Base-by-base conservation (phyloP, 2,797 vertebrate species). In the Galago senegalensis region DNA sequence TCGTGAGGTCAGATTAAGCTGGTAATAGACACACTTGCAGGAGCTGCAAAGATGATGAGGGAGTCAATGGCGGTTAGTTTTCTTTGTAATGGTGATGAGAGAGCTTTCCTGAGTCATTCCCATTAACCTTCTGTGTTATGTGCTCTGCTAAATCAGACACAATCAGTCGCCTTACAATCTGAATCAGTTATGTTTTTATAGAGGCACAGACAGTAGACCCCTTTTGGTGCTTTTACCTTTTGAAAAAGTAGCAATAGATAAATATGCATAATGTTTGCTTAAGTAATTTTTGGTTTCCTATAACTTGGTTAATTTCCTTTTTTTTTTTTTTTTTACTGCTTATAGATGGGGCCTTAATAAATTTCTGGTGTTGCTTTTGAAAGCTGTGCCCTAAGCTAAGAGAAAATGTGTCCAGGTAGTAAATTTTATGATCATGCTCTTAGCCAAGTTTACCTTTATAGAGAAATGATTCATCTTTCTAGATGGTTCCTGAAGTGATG, bases 261-360 rank as follows among this genome's bases (percentile, higher is more conserved):
- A 87, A 92, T 79, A 69, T 94, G 73, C 56, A 49, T 70, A 87
- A 60, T 70, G 34, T 80, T 88, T 40, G 56, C 25, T 84, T 94
- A 79, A 95, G 31, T 63, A 37, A 29, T 77, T 93, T 75, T 80
- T 86, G 53, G 67, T 73, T 86, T 70, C 69, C 73, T 84, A 72
- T 77, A 77, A 75, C 82, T 89, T 84, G 63, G 25, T 86, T 83
- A 93, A 93, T 70, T 86, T 67, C 56, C n/a, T n/a, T n/a, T n/a
- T n/a, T n/a, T n/a, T n/a, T n/a, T n/a, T n/a, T n/a, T n/a, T n/a
- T n/a, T n/a, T 97, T 86, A 70, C 31, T 67, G 91, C 58, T 67
- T 86, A 2, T 81, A 53, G 23, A 31, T 27, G 11, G 8, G 21
- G 5, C 7, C 73, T 77, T 91, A 73, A 93, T 56, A 95, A 37